phyloP scores from a whole-genome alignment of 1,140 invertebrate species.

The Zaprionus kolodkinae region DNA sequence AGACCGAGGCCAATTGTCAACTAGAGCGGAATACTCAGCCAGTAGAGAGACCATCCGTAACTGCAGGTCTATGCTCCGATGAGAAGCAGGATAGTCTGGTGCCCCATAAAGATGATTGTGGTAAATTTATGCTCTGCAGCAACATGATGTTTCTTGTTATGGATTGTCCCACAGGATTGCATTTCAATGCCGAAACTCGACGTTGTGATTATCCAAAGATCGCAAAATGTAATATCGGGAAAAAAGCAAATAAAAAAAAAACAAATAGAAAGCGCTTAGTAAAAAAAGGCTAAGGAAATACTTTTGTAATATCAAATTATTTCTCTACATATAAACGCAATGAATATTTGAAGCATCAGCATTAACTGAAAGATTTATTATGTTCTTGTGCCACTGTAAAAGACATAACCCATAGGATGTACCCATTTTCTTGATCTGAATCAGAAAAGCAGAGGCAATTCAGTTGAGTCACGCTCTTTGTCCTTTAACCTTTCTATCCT shows the following conservation, averaged over 20 bases:
- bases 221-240: conserved; percentile 56
- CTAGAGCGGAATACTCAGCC: neutral
- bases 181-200: conserved; percentile 57
- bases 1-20: conserved; percentile 55
- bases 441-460: too few species aligned
- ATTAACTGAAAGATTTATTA: neutral
- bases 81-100: conserved; percentile 59
- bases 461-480: too few species aligned
- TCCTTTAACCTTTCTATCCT: too few species aligned
- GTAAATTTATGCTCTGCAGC: conserved; percentile 70
- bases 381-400: neutral
- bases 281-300: conserved; percentile 18
- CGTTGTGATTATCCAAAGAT: conserved; percentile 76
- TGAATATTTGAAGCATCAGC: conserved; percentile 10
- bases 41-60: conserved; percentile 17
- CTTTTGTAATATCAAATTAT: conserved; percentile 6
- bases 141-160: conserved; percentile 67
- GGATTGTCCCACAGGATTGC: conserved; percentile 70
- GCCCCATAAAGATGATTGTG: conserved; percentile 58
- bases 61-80: conserved; percentile 54
- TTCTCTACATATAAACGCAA: neutral
- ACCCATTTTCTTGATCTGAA: too few species aligned
- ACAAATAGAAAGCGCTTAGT: conserved; percentile 28
- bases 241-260: conserved; percentile 48
- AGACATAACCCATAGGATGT: neutral